A percentile compares a stretch with the other conserved stretches of the same genome.
These are phyloP conservation scores for Coenonympha arcania DNA, from an alignment of 2,888 invertebrate species.

Conservation along the genomic window DNA sequence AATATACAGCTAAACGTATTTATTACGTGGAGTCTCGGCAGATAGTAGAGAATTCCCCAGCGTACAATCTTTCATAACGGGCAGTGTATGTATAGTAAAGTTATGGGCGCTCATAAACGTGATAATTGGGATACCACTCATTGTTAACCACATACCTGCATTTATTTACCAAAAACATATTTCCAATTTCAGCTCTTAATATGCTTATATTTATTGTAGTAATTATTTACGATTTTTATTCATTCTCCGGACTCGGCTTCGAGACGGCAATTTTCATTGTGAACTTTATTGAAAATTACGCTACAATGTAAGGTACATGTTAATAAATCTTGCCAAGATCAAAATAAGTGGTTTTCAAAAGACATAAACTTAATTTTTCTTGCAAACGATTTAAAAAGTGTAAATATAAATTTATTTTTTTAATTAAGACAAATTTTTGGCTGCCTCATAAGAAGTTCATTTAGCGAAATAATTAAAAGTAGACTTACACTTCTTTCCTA, in stretches of 20 bases:
- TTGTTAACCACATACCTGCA: conserved; percentile 7
- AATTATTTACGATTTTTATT: neutral
- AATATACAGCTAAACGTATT: neutral
- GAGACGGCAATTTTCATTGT: neutral
- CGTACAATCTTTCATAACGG: conserved; percentile 43
- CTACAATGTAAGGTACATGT: no score
- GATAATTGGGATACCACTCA: conserved; percentile 18
- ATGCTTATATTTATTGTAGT: neutral
- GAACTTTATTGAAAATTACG: neutral
- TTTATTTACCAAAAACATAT: conserved; percentile 1
- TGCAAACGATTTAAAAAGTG: no score
- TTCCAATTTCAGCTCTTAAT: neutral
- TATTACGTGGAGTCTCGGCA: neutral
- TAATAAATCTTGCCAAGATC: no score
- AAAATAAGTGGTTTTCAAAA: no score
- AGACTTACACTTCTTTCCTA: conserved; percentile 6
- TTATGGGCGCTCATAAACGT: conserved; percentile 42
- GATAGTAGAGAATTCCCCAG: neutral
- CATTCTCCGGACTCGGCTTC: neutral
- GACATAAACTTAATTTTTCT: no score
- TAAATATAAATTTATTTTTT: neutral
- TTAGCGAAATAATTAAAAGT: conserved; percentile 10
- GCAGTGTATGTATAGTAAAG: conserved; percentile 49
- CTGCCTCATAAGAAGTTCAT: conserved; percentile 4
- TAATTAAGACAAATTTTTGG: neutral